These are phyloP conservation scores for Temnothorax ravouxi DNA, from an alignment of 2,888 invertebrate species.

Conservation along the genomic window DNA sequence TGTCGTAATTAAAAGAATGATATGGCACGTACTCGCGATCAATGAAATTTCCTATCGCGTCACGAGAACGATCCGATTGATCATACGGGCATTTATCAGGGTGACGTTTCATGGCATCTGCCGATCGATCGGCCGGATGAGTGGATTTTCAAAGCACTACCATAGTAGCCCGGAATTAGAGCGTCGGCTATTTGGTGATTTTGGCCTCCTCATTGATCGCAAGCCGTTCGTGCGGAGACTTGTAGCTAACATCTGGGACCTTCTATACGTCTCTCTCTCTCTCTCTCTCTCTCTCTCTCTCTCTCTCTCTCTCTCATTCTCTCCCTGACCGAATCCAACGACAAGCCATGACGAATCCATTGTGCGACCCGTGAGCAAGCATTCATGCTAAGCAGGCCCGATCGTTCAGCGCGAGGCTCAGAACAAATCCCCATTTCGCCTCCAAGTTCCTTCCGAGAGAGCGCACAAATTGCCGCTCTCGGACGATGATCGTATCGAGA, in stretches of 20 bases:
- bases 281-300: constrained; percentile 45
- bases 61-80: background rate
- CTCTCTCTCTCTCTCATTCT: constrained; percentile 8
- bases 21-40: background rate
- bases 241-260: constrained; percentile 41
- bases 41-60: background rate
- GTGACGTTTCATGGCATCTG: constrained; percentile 65
- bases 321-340: constrained; percentile 68
- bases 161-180: constrained; percentile 24
- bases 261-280: constrained; percentile 14
- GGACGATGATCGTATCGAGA: constrained; percentile 64
- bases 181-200: constrained; percentile 16
- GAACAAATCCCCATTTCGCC: constrained; percentile 26
- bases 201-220: constrained; percentile 40
- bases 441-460: constrained; percentile 26
- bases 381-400: constrained; percentile 78
- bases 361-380: constrained; percentile 79
- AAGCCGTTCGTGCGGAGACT: constrained; percentile 41
- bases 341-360: constrained; percentile 71
- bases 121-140: constrained; percentile 65
- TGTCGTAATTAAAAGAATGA: background rate
- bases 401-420: constrained; percentile 48
- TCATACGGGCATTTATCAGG: constrained; percentile 51
- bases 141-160: constrained; percentile 43
- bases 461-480: constrained; percentile 33